Base-by-base conservation (phyloP, 2,888 invertebrate genomes). In the Mactromeris polynyma region DNA sequence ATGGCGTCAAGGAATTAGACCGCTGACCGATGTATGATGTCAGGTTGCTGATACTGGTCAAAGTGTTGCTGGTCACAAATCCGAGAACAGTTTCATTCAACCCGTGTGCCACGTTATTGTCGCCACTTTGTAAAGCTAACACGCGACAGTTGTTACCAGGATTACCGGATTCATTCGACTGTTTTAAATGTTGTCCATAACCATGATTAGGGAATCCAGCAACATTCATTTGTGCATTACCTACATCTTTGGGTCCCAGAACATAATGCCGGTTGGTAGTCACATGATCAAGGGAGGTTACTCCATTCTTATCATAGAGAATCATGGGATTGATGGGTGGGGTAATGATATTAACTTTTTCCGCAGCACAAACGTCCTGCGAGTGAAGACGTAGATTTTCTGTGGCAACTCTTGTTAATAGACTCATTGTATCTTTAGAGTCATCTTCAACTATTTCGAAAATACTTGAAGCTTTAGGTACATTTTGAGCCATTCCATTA, bases 341-440 rank as follows among this genome's bases (percentile, higher is more conserved):
- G 73, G 73, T 73, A 4, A 87, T 51, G 40, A 88, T 81, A 3
- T 46, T 14, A 26, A 80, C n/a, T 86, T 90, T 90, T 51, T 90
- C 90, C 31, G 82, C 73, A 11, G 82, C 83, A 17, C 40, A 31
- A 3, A 90, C 79, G 46, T 90, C 90, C 80, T 89, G 85, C 17
- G 89, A 89, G 80, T 90, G 90, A 19, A 90, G 87, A 6, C 90
- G 64, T 36, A 90, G 46, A 80, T 90, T 90, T 81, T 90, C 89
- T 36, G 90, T 90, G 3, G 90, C 90, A n/a, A 84, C 90, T 42
- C 90, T 58, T 7, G 90, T 90, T 40, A 90, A 79, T 17, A 86
- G 87, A 87, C 77, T 86, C 69, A 90, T 85, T 11, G 90, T 79
- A 11, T 85, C 64, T 40, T 82, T 79, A 40, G 85, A 31, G 17